Evolutionary conservation across 2,888 invertebrate genomes (phyloP).

Genomic region (Nomada goodeniana): DNA sequence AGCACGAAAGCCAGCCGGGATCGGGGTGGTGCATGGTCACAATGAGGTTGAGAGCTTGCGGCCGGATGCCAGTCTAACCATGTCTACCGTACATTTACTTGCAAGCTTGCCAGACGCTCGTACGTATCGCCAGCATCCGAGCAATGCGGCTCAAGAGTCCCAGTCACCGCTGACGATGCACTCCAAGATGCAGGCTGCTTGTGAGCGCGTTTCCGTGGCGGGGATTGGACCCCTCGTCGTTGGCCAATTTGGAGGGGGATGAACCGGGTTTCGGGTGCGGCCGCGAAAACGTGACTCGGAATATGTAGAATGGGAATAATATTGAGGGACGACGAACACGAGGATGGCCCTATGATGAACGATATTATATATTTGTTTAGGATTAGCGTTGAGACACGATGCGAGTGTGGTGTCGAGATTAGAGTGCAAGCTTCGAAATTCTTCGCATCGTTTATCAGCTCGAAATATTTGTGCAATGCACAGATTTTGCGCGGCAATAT

Average conservation of each 20-base stretch:
- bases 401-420: background rate
- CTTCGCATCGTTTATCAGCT: no score
- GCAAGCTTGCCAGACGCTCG: conserved; percentile 71
- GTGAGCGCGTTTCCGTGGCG: conserved; percentile 11
- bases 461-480: no score
- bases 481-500: no score
- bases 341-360: background rate
- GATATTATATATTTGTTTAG: background rate
- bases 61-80: conserved; percentile 81
- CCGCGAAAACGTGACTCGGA: conserved; percentile 12
- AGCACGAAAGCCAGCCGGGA: conserved; percentile 66
- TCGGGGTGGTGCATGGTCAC: conserved; percentile 69
- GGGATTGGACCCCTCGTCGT: conserved; percentile 27
- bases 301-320: background rate
- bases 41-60: conserved; percentile 83
- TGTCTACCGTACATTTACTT: conserved; percentile 78
- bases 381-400: background rate
- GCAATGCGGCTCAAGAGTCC: conserved; percentile 78
- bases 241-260: background rate
- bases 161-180: conserved; percentile 61
- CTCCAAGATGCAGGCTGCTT: conserved; percentile 44
- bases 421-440: background rate
- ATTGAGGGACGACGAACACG: background rate
- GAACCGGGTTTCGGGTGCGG: background rate
- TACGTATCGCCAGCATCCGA: conserved; percentile 77